Evolutionary conservation across 2,888 invertebrate genomes (phyloP), one percentile per base, ranked within the genome.

Genomic region (Unio pictorum): DNA sequence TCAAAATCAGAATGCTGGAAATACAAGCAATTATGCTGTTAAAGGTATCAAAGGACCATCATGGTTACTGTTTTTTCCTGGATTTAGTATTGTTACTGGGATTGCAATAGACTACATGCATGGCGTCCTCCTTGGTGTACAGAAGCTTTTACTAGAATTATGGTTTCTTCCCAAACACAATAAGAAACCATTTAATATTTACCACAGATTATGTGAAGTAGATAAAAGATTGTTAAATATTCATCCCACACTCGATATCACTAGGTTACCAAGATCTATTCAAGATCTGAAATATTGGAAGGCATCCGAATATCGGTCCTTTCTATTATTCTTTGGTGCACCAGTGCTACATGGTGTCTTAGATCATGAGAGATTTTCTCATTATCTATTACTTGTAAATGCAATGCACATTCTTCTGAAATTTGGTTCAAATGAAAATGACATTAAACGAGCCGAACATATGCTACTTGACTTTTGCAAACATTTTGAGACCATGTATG

Each of bases 71-170:
- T 20, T 55, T 30, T 34, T 67, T 28, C 45, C 69, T 61, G 57
- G 7, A 26, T 68, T 62, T 65, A 57, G 66, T 55, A 54, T 58
- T 65, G n/a, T 69, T 18, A 5, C 18, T 11, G 68, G 72, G 34
- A 63, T 66, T 28, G 73, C 71, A 11, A 73, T 73, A 23, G 77
- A 78, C 30, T 78, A 78, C 34, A 78, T 78, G 75, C 78, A 78
- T 68, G 71, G 73, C 26, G 76, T 75, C 11, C 54, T 78, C 5
- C 23, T 74, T 6, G 75, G 75, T 3, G 68, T 77, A 20, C 72
- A 73, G n/a, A 75, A 75, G 64, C 60, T 67, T 17, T 60, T 78
- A 4, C 26, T 78, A n/a, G 2, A 34, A 28, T 64, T 69, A 28
- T 78, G 72, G 73, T 79, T 75, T 69, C 55, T 65, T 34, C 20